Base-by-base conservation (phyloP, 2,113 vertebrate genomes). In the Aegypius monachus region DNA sequence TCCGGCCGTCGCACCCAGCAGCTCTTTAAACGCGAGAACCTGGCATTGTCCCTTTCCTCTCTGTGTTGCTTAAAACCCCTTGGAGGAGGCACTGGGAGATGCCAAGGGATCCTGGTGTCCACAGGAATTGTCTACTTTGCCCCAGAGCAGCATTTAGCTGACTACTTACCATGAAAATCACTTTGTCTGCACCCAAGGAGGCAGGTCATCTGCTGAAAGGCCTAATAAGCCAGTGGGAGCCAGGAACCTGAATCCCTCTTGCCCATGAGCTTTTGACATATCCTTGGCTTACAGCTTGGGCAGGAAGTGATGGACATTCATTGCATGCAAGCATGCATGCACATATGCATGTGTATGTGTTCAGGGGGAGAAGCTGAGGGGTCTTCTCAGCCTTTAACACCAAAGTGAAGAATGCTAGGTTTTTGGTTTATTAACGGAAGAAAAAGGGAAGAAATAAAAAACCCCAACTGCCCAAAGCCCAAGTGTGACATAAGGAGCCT, bases 401-500 rank as follows among this genome's bases (percentile, higher is more conserved):
- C 52, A 16, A 56, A 83, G 53, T 43, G 20, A 6, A 16, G 65
- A 45, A 26, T 27, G 82, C n/a, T 43, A 34, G 48, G 50, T 62
- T 91, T 91, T 90, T 36, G 81, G 53, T 81, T 94, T 88, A 94
- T 88, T 94, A 58, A 65, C 25, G 16, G 68, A 91, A 95, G 67
- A 61, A 72, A 91, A 91, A 61, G 67, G 70, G 70, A 96, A 96
- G 84, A 85, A 94, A 95, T 91, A 75, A 83, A 55, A 91, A 72
- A 19, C 1, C 3, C 16, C 13, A 58, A 80, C 72, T 19, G 77
- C 84, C 61, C 75, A 81, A 72, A 93, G 77, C 78, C 62, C 42
- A 11, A 81, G 94, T 95, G 87, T 96, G 91, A 96, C 88, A 70
- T 84, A 96, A 97, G 93, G 93, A 93, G 94, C 92, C 94, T 96